Evolutionary conservation across 2,797 vertebrate genomes (phyloP).

Genomic region (Apogon talboti): DNA sequence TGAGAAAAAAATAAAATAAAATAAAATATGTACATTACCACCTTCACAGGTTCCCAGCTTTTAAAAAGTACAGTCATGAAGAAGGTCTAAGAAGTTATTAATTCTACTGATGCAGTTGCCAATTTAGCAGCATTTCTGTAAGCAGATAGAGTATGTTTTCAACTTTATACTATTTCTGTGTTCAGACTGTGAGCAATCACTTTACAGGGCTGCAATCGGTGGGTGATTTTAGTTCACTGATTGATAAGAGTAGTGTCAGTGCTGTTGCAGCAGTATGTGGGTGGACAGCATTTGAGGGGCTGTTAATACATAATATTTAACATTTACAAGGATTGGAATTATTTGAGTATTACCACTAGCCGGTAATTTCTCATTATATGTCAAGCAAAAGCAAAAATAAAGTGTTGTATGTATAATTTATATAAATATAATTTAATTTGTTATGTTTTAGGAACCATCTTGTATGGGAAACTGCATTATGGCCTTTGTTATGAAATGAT

Average conservation of each 20-base stretch:
- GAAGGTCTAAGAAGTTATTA: conserved; percentile 57
- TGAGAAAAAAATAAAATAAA: conserved; percentile 16
- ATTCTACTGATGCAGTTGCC: conserved; percentile 57
- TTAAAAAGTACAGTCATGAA: conserved; percentile 43
- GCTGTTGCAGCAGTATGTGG: conserved; percentile 42
- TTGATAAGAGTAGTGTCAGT: conserved; percentile 54
- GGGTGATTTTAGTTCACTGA: conserved; percentile 59
- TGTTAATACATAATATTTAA: not conserved
- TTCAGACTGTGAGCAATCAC: conserved; percentile 56
- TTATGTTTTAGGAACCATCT: conserved; percentile 17
- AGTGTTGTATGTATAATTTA: conserved; percentile 1
- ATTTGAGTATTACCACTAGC: not conserved
- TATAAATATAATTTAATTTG: conserved; percentile 24
- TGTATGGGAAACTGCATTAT: conserved; percentile 42
- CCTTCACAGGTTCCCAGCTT: conserved; percentile 45
- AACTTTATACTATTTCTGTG: conserved; percentile 52
- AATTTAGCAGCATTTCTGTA: conserved; percentile 49
- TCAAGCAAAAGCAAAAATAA: conserved; percentile 30
- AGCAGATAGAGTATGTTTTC: conserved; percentile 50
- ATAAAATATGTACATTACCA: conserved; percentile 23
- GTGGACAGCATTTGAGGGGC: conserved; percentile 8
- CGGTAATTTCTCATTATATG: not conserved
- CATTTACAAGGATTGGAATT: not conserved
- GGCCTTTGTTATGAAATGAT: conserved; percentile 55
- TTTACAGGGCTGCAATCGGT: conserved; percentile 45